Percentiles rank a stretch among this genome's conserved stretches.
These are phyloP conservation scores for Sciurus niger DNA, from an alignment of 2,113 vertebrate species.

Conservation along the genomic window DNA sequence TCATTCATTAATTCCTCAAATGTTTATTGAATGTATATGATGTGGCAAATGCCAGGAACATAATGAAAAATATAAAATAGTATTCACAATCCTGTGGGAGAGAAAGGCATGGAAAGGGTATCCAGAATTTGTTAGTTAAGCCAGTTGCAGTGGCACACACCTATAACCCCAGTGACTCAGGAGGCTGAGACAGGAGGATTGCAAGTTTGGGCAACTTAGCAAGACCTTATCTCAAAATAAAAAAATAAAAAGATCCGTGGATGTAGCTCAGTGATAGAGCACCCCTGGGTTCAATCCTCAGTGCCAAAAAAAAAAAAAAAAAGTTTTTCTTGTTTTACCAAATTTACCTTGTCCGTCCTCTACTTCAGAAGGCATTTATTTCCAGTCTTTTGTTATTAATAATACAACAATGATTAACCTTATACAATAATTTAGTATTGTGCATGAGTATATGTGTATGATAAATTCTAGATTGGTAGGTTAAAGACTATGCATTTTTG, in stretches of 20 bases:
- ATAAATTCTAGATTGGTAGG: not conserved
- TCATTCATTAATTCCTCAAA: not conserved
- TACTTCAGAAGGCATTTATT: not conserved
- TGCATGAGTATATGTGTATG: not conserved
- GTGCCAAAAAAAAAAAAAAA: not conserved
- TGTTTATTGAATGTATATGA: constrained; percentile 9
- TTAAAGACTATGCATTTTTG: not conserved
- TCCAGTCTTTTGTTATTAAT: constrained; percentile 17
- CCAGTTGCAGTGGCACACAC: too few species aligned
- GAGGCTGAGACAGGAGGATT: too few species aligned
- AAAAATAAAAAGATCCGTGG: too few species aligned
- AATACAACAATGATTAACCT: not conserved
- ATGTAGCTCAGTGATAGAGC: too few species aligned
- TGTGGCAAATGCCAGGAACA: not conserved
- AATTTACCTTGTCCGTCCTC: not conserved
- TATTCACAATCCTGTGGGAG: constrained; percentile 13
- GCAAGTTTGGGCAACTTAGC: too few species aligned
- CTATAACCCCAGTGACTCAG: too few species aligned
- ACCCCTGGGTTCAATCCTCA: too few species aligned
- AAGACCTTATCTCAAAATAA: too few species aligned
- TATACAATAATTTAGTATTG: constrained; percentile 12
- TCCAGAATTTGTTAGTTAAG: constrained; percentile 14
- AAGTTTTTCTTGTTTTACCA: not conserved
- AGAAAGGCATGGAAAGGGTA: not conserved
- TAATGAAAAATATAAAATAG: not conserved